Conservation (phyloP, 2,113 vertebrate species). For the Crypturellus undulatus region DNA sequence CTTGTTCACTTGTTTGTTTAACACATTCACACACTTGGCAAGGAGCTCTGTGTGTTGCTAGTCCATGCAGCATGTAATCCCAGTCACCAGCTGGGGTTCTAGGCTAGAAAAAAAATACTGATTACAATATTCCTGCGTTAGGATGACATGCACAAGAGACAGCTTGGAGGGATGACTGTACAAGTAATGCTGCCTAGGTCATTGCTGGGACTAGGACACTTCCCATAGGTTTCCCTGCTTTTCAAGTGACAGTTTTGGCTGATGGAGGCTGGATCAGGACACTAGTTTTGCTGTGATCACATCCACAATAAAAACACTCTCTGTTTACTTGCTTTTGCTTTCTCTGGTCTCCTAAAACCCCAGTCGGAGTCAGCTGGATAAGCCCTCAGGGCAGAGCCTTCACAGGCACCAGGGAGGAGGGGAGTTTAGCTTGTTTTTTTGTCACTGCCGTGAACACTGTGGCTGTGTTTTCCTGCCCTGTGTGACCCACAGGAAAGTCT, state of each 20-base stretch:
- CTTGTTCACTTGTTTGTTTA: neutral
- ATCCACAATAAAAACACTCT: neutral
- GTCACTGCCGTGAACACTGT: neutral
- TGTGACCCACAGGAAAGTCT: neutral
- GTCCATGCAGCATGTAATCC: neutral
- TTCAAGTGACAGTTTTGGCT: accelerated
- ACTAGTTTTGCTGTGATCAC: neutral
- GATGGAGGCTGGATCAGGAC: neutral
- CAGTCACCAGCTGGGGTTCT: neutral
- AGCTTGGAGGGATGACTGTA: neutral
- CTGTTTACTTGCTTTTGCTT: neutral
- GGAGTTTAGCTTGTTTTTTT: accelerated
- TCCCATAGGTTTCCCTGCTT: neutral
- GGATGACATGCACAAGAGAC: neutral
- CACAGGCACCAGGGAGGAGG: neutral
- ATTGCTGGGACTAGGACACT: neutral
- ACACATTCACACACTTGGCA: accelerated
- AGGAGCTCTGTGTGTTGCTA: neutral
- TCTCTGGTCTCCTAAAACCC: neutral
- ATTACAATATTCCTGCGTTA: neutral
- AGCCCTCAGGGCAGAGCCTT: neutral
- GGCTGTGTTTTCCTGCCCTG: neutral
- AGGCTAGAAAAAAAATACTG: neutral
- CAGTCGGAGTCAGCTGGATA: neutral
- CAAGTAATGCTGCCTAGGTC: neutral